Percentiles rank a stretch among this genome's conserved stretches.
Evolutionary conservation across 2,797 vertebrate genomes (phyloP).

Genomic region (Pseudocheirus occidentalis): DNA sequence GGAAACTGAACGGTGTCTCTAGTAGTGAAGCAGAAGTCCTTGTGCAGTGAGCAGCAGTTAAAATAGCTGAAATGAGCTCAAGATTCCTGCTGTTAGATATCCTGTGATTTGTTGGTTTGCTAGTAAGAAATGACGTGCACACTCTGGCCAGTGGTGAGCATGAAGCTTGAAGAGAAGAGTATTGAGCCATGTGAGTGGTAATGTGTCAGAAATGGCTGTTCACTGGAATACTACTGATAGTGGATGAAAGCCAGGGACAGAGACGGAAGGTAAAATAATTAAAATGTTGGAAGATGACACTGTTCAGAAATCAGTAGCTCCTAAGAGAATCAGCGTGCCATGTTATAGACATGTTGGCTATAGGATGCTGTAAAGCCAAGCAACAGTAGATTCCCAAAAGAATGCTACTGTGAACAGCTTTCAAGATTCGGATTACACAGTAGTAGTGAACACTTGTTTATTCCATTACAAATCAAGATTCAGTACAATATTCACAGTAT

Average conservation of each 20-base stretch:
- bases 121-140: slow-evolving; percentile 22
- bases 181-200: background rate
- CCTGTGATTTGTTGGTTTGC: slow-evolving; percentile 9
- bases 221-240: background rate
- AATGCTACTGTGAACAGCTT: no score
- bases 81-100: background rate
- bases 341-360: slow-evolving; percentile 18
- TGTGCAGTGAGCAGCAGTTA: slow-evolving; percentile 23
- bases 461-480: no score
- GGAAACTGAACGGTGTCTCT: slow-evolving; percentile 17
- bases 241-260: background rate
- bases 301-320: slow-evolving; percentile 25
- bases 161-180: slow-evolving; percentile 9
- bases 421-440: no score
- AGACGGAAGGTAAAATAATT: background rate
- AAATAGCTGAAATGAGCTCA: background rate
- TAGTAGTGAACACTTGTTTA: no score
- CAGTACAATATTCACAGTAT: no score
- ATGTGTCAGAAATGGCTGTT: background rate
- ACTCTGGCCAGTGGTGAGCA: slow-evolving; percentile 10
- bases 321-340: slow-evolving; percentile 29
- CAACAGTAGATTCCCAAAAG: no score
- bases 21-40: slow-evolving; percentile 20
- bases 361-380: no score
- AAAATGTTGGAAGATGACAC: background rate